Evolutionary conservation across 2,888 invertebrate species (phyloP), one percentile per base, ranked within the genome.

Genomic region (Ypsolopha sequella): DNA sequence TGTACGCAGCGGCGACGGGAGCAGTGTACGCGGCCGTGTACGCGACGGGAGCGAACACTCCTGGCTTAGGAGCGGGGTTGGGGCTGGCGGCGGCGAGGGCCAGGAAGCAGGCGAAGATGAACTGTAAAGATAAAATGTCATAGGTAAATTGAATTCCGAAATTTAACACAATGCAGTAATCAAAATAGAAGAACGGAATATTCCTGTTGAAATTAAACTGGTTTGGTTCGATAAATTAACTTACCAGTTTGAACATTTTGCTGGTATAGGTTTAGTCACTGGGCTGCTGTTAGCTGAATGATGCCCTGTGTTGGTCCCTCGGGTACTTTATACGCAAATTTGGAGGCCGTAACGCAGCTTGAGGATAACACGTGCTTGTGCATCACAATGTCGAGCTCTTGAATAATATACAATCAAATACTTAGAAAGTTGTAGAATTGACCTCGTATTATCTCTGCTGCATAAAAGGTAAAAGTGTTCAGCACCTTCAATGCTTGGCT

Each of bases 1-100:
- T 55, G 64, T 70, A 71, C 38, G 67, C 67, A 7, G 65, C 52
- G n/a, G 58, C 55, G 2, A 66, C 62, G 14, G 75, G 69, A 8
- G 78, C 68, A 33, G 68, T 66, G 64, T 75, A 76, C 13, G 73
- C 71, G 14, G 66, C 73, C 52, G 87, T 80, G 53, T 82, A 66
- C 8, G 69, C 75, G 45, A 76, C 64, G 51, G 64, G 70, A 44
- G 76, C 79, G 60, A n/a, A 54, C 48, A 24, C 52, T 10, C 34
- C 45, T 10, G 34, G 52, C 53, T 52, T 13, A 38, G 36, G 36
- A 9, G 55, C 52, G 46, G 65, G 51, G 6, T 58, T 39, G 11
- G 66, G 58, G 41, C 66, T 73, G 52, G 79, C 80, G 24, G 71
- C 66, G 51, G 72, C 76, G 50, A 74, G 51, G 48, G 73, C 77